Base-by-base conservation (phyloP, 1,140 invertebrate species). In the Matsumurasca onukii region DNA sequence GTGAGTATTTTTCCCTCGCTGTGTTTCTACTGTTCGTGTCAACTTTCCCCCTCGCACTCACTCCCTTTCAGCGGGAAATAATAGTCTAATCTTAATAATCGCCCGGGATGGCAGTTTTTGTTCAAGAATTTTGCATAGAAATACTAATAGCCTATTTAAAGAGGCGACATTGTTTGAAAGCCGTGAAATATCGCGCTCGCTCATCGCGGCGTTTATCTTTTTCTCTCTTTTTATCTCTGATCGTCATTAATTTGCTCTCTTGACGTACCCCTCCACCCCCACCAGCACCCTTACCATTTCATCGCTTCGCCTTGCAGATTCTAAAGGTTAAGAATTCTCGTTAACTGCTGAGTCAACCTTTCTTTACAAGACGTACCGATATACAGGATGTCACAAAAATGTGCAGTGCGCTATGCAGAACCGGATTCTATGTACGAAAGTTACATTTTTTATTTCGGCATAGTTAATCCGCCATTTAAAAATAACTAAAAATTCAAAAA, bases 131-230 rank as follows among this genome's bases (percentile, higher is more conserved):
- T 68, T 48, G 55, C 67, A 68, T 68, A 68, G 49, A 68, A 68
- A 68, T 68, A 68, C 67, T 68, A 68, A 68, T 68, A 68, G 67
- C 67, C 67, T 68, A 68, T 68, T 68, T 68, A 68, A 57, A 61
- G 27, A 52, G 49, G 27, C 49, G 67, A 55, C 67, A 48, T 45
- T 65, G 62, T 65, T 39, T 65, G 31, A 48, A 15, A 39, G 49
- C 67, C 62, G 67, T 68, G 67, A 68, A 68, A 68, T 68, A 68
- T 68, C 67, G 67, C 39, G 52, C 30, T 45, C 27, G 1, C 24
- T 52, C 67, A 52, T 61, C 55, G 13, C 45, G 15, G 45, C 48
- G 29, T 51, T 31, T 65, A 39, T 45, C 62, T 65, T 65, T 65
- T 65, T 65, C 62, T 34, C 61, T 65, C 62, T 65, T 65, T 65